Base-by-base conservation (phyloP, 2,797 vertebrate species). In the Sebastes iracundus region DNA sequence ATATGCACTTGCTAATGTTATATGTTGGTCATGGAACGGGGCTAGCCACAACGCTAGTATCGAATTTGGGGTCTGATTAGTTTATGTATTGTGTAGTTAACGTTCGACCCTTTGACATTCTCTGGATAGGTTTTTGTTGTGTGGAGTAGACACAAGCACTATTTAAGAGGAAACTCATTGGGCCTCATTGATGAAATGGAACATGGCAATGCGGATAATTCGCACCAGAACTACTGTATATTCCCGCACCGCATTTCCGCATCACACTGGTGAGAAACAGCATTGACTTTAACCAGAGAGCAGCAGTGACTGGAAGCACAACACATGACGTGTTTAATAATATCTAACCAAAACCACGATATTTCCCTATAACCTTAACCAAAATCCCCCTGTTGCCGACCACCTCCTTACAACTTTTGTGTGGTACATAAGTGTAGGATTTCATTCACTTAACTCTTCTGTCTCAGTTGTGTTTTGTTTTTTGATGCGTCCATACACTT, bases 41-140 rank as follows among this genome's bases (percentile, higher is more conserved):
- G 42, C 7, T 49, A 20, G 42, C 42, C 42, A n/a, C 46, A 52
- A n/a, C 18, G 18, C 8, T 52, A n/a, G 46, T 2, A n/a, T 52
- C 7, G 2, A 52, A n/a, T n/a, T n/a, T n/a, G 8, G 8, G 8
- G 18, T 4, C 46, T 52, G 46, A 52, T 52, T n/a, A n/a, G 18
- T 52, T 49, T 49, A 49, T 49, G 18, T 49, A 49, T 49, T 20
- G 18, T 49, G 46, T 49, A 16, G 42, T 46, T 46, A 46, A 49
- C 46, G 16, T 49, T 20, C 0, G 46, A 0, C 46, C 46, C 46
- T 49, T 49, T 0, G 46, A 20, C 18, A 0, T 49, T 20, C 46
- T 49, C 42, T 49, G 42, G 42, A 49, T 49, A 49, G 42, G 42
- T 18, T 49, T 49, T 49, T 49, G 16, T 49, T 20, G 42, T 49